A percentile compares a stretch with the other conserved stretches of the same genome.
These are phyloP conservation scores for Helogale parvula DNA, from an alignment of 2,113 vertebrate genomes.

Conservation along the genomic window DNA sequence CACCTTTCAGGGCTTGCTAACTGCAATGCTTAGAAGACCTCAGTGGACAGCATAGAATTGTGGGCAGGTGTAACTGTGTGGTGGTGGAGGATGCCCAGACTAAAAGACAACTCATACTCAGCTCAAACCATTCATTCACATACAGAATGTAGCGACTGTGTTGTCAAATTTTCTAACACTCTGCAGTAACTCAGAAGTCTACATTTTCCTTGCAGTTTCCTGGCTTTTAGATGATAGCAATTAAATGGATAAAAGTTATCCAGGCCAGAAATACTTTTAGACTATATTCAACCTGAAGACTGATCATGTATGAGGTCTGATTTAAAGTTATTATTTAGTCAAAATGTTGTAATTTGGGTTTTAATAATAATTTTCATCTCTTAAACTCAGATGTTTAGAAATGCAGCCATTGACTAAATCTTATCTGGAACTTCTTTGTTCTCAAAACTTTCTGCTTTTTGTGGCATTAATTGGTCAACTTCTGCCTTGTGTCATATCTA, in stretches of 20 bases:
- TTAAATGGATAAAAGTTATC: neutral
- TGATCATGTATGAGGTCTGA: neutral
- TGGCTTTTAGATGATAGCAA: neutral
- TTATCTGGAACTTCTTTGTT: neutral
- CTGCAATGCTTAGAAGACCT: neutral
- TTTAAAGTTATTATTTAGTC: neutral
- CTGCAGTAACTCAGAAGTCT: neutral
- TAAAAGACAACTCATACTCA: neutral
- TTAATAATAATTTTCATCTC: neutral
- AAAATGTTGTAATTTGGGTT: neutral
- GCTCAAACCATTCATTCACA: neutral
- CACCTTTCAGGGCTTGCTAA: neutral
- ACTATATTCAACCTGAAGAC: neutral
- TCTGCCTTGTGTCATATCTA: neutral
- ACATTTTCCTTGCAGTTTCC: neutral
- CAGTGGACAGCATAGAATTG: neutral
- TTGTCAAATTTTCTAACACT: neutral
- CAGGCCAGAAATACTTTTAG: neutral
- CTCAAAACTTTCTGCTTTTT: neutral
- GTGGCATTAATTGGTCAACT: neutral
- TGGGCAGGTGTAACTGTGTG: fast-evolving
- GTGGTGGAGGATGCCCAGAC: neutral
- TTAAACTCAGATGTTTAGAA: neutral
- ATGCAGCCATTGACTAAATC: neutral
- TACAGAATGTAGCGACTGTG: fast-evolving